phyloP scores from a whole-genome alignment of 2,888 invertebrate species.

The Ferdinandea cuprea region DNA sequence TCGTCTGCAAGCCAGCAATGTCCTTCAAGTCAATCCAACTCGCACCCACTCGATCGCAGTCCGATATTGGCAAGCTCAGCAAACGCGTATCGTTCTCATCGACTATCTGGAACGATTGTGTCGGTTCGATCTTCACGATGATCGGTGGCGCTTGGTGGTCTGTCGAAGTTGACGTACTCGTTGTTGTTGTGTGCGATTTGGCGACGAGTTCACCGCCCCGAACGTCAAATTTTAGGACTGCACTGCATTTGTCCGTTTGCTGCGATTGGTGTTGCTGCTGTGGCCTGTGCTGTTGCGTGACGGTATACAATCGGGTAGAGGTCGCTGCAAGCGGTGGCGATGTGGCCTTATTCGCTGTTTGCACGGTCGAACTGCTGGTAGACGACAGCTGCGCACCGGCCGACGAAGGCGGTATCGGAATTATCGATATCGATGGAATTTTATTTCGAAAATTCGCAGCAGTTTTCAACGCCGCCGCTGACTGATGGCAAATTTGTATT shows the following conservation, averaged over 20 bases:
- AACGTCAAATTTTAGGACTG: slow-evolving; percentile 76
- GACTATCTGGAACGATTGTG: slow-evolving; percentile 81
- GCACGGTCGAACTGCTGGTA: slow-evolving; percentile 72
- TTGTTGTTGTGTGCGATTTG: slow-evolving; percentile 61
- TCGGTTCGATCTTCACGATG: slow-evolving; percentile 82
- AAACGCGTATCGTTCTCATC: slow-evolving; percentile 82
- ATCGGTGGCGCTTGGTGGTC: slow-evolving; percentile 79
- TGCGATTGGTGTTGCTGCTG: slow-evolving; percentile 82
- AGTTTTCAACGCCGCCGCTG: slow-evolving; percentile 67
- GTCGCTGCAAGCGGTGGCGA: slow-evolving; percentile 78
- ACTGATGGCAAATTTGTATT: slow-evolving; percentile 73
- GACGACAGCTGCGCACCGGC: slow-evolving; percentile 67
- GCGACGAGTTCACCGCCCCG: slow-evolving; percentile 63
- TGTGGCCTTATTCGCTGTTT: slow-evolving; percentile 78
- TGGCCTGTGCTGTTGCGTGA: slow-evolving; percentile 76
- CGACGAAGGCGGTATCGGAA: slow-evolving; percentile 78
- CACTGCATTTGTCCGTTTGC: slow-evolving; percentile 81
- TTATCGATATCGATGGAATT: slow-evolving; percentile 82
- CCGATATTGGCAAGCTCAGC: slow-evolving; percentile 80
- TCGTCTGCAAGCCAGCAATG: slow-evolving; percentile 80
- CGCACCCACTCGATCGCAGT: slow-evolving; percentile 81
- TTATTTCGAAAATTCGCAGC: slow-evolving; percentile 80
- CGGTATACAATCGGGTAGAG: slow-evolving; percentile 34
- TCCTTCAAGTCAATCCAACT: slow-evolving; percentile 82
- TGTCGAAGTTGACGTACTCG: slow-evolving; percentile 62